Evolutionary conservation across 2,113 vertebrate species (phyloP).

Genomic region (Casuarius casuarius): DNA sequence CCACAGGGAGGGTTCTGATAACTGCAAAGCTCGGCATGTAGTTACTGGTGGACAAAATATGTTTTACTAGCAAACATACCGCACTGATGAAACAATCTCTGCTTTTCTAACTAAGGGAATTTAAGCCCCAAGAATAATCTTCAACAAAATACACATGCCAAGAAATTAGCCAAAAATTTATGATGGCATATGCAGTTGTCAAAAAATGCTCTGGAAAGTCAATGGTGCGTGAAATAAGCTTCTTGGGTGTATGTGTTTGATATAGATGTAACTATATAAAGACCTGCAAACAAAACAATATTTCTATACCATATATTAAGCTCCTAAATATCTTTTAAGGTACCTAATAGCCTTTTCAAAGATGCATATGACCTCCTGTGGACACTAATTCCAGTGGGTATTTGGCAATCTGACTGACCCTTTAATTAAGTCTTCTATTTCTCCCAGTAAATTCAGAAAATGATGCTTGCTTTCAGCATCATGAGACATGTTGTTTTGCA

Average conservation of each 20-base stretch:
- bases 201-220: background rate
- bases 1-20: slow-evolving; percentile 42
- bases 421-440: background rate
- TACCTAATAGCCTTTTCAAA: background rate
- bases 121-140: background rate
- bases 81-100: background rate
- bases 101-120: background rate
- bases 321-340: background rate
- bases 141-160: background rate
- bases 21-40: background rate
- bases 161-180: background rate
- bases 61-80: background rate
- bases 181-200: background rate
- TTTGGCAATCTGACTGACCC: background rate
- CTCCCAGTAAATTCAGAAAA: background rate
- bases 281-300: background rate
- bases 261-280: background rate
- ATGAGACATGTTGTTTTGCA: background rate
- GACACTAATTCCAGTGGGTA: background rate
- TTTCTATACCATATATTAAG: background rate
- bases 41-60: slow-evolving; percentile 21
- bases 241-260: background rate
- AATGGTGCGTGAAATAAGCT: slow-evolving; percentile 30
- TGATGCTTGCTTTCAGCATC: background rate
- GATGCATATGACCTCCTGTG: background rate